Conservation (phyloP, 2,113 vertebrate genomes). For the Hipposideros armiger region DNA sequence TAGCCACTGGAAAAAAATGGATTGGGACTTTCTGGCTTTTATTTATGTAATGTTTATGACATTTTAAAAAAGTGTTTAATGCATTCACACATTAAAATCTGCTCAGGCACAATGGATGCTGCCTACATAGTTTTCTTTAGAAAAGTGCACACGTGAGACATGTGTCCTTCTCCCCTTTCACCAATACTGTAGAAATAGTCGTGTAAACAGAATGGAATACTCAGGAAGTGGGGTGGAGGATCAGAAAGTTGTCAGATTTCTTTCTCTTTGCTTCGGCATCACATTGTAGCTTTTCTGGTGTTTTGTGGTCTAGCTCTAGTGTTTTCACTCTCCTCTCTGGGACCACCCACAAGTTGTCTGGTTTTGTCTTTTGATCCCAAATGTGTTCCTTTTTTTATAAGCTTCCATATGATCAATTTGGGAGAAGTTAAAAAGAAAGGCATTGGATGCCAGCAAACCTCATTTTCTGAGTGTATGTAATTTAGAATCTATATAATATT, state of each 20-base stretch:
- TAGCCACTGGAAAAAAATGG: neutral
- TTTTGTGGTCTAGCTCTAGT: neutral
- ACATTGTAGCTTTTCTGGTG: neutral
- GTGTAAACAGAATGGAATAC: neutral
- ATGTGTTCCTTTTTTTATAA: neutral
- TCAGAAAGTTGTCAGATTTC: neutral
- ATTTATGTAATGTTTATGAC: conserved; percentile 42
- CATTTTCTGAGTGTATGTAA: neutral
- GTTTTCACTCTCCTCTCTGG: neutral
- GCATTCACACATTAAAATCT: conserved; percentile 41
- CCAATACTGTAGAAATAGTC: neutral
- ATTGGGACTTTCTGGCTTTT: conserved; percentile 7
- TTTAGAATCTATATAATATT: neutral
- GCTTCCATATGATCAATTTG: neutral
- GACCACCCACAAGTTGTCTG: neutral
- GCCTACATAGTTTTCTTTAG: conserved; percentile 20
- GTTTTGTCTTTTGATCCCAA: neutral
- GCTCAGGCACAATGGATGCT: neutral
- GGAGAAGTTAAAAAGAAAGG: neutral
- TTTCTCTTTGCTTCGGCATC: neutral
- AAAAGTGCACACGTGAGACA: neutral
- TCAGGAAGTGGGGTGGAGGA: no score
- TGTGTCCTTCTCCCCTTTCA: neutral
- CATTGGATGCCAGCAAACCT: neutral
- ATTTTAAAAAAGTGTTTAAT: neutral